These are phyloP conservation scores for Argyrosomus japonicus DNA, from an alignment of 2,113 vertebrate genomes.

Conservation along the genomic window DNA sequence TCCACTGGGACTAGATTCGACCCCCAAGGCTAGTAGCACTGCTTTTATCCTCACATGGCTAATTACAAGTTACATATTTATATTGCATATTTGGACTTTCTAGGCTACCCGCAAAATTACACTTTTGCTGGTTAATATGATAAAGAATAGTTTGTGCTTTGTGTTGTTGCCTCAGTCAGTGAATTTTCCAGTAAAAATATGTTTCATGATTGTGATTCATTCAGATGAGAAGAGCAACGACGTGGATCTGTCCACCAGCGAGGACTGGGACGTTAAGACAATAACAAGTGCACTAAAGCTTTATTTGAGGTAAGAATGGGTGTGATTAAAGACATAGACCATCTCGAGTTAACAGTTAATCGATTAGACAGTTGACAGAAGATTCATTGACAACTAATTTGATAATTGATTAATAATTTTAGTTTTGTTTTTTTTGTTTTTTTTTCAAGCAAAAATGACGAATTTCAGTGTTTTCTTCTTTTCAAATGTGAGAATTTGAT, in stretches of 20 bases:
- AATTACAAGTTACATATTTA: slow-evolving; percentile 77
- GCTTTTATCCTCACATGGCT: slow-evolving; percentile 74
- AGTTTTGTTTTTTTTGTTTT: not conserved
- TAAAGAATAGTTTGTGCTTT: slow-evolving; percentile 5
- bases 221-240: slow-evolving; percentile 91
- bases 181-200: slow-evolving; percentile 21
- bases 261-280: slow-evolving; percentile 97
- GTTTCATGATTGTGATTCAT: slow-evolving; percentile 33
- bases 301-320: slow-evolving; percentile 89
- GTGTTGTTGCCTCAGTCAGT: not conserved
- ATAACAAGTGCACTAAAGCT: slow-evolving; percentile 96
- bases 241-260: slow-evolving; percentile 88
- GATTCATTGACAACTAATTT: not conserved
- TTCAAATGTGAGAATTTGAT: not conserved
- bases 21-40: slow-evolving; percentile 52
- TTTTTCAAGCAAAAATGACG: not conserved
- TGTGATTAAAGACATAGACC: not conserved
- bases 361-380: not conserved
- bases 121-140: not conserved
- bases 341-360: not conserved
- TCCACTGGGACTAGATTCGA: slow-evolving; percentile 56
- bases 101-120: slow-evolving; percentile 16
- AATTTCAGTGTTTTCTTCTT: not conserved
- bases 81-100: slow-evolving; percentile 63
- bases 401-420: not conserved